Evolutionary conservation across 92 coral and sea anemone species (phyloP).

Genomic region (Porites cylindrica): DNA sequence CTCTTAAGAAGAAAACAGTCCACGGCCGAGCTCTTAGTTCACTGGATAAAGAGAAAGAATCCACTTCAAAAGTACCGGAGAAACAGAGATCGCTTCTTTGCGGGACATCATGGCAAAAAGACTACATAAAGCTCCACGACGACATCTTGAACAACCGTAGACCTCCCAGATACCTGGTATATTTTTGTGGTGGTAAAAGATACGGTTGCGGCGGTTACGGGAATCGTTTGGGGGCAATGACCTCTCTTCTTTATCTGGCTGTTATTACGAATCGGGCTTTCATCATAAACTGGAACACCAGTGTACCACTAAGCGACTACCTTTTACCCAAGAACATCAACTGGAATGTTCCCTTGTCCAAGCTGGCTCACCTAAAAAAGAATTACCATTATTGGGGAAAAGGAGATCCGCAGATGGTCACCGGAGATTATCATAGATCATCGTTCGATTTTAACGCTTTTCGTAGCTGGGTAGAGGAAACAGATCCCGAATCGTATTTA

Average conservation of each 20-base stretch:
- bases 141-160: constrained; percentile 46
- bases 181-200: constrained; percentile 67
- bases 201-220: constrained; percentile 89
- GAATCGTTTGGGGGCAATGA: constrained; percentile 68
- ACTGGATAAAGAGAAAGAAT: constrained; percentile 25
- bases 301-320: constrained; percentile 55
- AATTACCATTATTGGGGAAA: constrained; percentile 81
- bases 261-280: constrained; percentile 80
- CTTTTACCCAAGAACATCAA: constrained; percentile 66
- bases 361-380: constrained; percentile 38
- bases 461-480: constrained; percentile 56
- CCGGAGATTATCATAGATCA: constrained; percentile 32
- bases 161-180: constrained; percentile 69
- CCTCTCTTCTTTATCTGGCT: constrained; percentile 72
- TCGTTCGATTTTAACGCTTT: constrained; percentile 24
- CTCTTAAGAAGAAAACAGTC: not conserved
- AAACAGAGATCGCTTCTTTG: constrained; percentile 44
- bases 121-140: constrained; percentile 58
- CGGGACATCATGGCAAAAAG: constrained; percentile 65
- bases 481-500: constrained; percentile 48
- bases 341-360: constrained; percentile 58
- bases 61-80: constrained; percentile 12
- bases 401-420: constrained; percentile 35
- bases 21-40: constrained; percentile 30
- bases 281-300: constrained; percentile 74